A percentile compares a stretch with the other conserved stretches of the same genome.
phyloP scores from a whole-genome alignment of 1,140 invertebrate genomes.

The Phymastichus coffea region DNA sequence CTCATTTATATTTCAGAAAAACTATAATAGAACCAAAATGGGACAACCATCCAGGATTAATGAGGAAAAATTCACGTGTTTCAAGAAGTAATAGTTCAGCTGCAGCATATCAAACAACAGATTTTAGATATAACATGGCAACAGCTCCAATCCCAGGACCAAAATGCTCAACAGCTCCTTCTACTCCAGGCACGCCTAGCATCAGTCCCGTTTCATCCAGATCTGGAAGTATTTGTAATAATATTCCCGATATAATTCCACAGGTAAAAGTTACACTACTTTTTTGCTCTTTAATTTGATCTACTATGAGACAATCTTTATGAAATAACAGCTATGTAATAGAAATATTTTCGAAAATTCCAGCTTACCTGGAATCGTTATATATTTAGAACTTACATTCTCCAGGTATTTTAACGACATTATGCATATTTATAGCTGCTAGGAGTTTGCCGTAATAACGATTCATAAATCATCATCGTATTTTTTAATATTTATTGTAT shows the following conservation, averaged over 20 bases:
- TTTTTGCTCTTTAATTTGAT: neutral
- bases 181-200: constrained; percentile 50
- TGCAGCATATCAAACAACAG: constrained; percentile 46
- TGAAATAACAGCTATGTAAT: neutral
- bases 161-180: constrained; percentile 47
- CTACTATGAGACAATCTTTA: neutral
- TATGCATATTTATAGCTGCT: constrained; percentile 13
- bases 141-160: constrained; percentile 45
- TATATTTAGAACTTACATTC: constrained; percentile 49
- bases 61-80: constrained; percentile 46
- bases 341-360: constrained; percentile 9
- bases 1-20: constrained; percentile 40
- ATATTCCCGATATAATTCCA: constrained; percentile 48
- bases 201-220: constrained; percentile 51
- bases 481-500: constrained; percentile 1
- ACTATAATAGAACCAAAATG: constrained; percentile 48
- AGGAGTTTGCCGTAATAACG: constrained; percentile 12
- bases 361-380: constrained; percentile 52
- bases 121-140: constrained; percentile 49
- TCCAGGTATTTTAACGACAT: constrained; percentile 42
- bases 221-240: constrained; percentile 45
- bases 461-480: neutral
- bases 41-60: constrained; percentile 50
- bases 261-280: constrained; percentile 40
- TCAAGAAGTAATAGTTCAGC: constrained; percentile 52